phyloP scores from a whole-genome alignment of 92 coral and sea anemone species.

The Umimayanthus chanpuru region DNA sequence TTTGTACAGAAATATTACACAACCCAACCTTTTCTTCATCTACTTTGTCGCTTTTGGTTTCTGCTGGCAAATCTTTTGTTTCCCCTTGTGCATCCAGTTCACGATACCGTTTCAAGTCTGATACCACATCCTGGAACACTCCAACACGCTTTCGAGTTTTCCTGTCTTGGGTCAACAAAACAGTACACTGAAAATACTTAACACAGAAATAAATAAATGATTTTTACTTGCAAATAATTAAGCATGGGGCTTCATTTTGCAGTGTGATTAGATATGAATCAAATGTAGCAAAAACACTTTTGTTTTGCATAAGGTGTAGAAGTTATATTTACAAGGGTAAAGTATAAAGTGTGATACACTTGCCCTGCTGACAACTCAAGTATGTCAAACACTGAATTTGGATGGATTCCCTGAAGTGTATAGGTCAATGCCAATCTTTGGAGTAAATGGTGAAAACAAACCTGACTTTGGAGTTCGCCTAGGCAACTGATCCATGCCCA shows the following conservation, averaged over 20 bases:
- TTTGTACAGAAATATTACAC: background rate
- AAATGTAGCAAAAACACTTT: background rate
- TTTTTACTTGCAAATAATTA: background rate
- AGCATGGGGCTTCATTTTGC: background rate
- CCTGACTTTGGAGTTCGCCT: slow-evolving; percentile 40
- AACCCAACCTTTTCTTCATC: background rate
- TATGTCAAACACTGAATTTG: no score
- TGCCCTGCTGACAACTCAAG: no score
- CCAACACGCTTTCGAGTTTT: slow-evolving; percentile 47
- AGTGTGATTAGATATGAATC: background rate
- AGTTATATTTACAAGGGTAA: no score
- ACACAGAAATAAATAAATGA: no score
- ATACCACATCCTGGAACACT: slow-evolving; percentile 36
- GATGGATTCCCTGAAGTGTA: no score
- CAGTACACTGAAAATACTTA: background rate
- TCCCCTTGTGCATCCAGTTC: slow-evolving; percentile 37
- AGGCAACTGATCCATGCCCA: slow-evolving; percentile 23
- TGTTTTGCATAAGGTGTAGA: no score
- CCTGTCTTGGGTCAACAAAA: slow-evolving; percentile 27
- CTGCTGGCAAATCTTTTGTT: background rate
- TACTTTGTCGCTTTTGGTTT: background rate
- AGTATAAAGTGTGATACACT: no score
- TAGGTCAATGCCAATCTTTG: no score
- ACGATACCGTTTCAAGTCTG: slow-evolving; percentile 35
- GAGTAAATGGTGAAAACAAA: background rate